These are phyloP conservation scores for Actias luna DNA, from an alignment of 2,888 invertebrate species.

Conservation along the genomic window DNA sequence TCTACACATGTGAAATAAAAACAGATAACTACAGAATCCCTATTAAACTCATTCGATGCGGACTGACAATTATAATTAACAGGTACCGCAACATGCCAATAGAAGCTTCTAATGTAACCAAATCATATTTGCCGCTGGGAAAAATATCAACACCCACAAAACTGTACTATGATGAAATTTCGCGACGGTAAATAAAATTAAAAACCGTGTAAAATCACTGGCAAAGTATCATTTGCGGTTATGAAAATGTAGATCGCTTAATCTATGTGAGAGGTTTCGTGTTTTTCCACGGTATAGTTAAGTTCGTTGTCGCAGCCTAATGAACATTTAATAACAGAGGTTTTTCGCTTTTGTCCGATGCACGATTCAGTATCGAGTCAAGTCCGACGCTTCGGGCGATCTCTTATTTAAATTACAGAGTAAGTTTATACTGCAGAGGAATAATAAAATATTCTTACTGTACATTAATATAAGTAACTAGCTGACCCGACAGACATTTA, in stretches of 20 bases:
- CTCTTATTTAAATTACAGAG: constrained; percentile 51
- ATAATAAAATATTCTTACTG: too few species aligned
- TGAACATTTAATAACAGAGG: constrained; percentile 71
- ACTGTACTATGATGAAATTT: neutral
- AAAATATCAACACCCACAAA: too few species aligned
- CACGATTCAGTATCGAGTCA: constrained; percentile 40
- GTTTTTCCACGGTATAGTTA: constrained; percentile 18
- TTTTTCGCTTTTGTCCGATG: constrained; percentile 54
- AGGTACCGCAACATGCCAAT: constrained; percentile 4
- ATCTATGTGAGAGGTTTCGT: constrained; percentile 13
- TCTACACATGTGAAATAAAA: constrained; percentile 1
- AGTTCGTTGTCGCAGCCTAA: constrained; percentile 58
- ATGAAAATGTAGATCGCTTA: neutral
- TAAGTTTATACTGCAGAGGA: constrained; percentile 36
- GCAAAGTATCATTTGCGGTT: neutral
- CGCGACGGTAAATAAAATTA: neutral
- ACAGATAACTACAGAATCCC: neutral
- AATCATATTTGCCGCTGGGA: neutral
- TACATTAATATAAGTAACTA: too few species aligned
- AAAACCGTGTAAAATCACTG: neutral
- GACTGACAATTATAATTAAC: neutral
- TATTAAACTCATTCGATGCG: neutral
- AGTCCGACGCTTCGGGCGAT: constrained; percentile 59
- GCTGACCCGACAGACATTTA: too few species aligned
- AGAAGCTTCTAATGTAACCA: neutral